phyloP scores from a whole-genome alignment of 2,797 vertebrate genomes.

The Sorex maritimensis region DNA sequence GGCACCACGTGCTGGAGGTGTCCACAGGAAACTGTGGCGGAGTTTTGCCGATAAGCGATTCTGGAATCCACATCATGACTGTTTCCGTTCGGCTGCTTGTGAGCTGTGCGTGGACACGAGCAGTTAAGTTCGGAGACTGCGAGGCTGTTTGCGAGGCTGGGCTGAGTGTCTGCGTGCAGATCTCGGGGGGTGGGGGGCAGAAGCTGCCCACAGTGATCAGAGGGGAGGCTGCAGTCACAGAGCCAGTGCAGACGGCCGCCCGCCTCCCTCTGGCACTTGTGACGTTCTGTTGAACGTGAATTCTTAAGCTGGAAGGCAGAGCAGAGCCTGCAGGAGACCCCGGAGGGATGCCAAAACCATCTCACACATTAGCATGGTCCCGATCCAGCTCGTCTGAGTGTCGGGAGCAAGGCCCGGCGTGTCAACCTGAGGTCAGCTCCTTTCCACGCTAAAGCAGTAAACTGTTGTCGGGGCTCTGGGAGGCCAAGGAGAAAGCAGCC shows the following conservation, averaged over 20 bases:
- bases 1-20: neutral
- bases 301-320: neutral
- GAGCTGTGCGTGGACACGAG: neutral
- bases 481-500: neutral
- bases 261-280: constrained; percentile 8
- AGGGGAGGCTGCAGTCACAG: neutral
- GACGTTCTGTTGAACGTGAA: neutral
- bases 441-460: constrained; percentile 55
- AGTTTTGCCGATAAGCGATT: constrained; percentile 42
- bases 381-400: constrained; percentile 12
- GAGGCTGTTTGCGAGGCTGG: constrained; percentile 5
- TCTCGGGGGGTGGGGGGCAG: constrained; percentile 1
- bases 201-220: constrained; percentile 30
- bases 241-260: neutral
- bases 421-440: constrained; percentile 10
- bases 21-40: constrained; percentile 2
- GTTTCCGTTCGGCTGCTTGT: constrained; percentile 21
- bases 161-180: neutral
- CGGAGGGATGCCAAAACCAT: constrained; percentile 22
- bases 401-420: constrained; percentile 30
- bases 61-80: neutral
- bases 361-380: constrained; percentile 26
- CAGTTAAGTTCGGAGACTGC: neutral
- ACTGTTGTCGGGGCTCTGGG: neutral
- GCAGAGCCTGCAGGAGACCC: neutral